Conservation (phyloP, 2,113 vertebrate genomes). For the Rhinichthys klamathensis region DNA sequence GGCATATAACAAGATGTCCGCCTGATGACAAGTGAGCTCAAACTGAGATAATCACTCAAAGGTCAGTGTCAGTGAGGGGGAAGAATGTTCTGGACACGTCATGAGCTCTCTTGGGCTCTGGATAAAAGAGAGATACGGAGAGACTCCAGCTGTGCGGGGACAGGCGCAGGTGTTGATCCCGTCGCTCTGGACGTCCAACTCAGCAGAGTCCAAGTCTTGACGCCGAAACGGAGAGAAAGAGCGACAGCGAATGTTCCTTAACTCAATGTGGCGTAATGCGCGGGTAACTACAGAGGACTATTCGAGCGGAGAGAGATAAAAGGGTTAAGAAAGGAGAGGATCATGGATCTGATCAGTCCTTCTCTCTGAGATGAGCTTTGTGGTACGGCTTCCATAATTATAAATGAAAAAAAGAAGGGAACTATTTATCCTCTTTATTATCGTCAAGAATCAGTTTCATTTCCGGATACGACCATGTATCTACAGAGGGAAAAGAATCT, state of each 20-base stretch:
- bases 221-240: conserved; percentile 14
- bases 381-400: conserved; percentile 68
- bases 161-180: conserved; percentile 32
- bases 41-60: conserved; percentile 57
- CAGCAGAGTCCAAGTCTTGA: conserved; percentile 28
- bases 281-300: conserved; percentile 24
- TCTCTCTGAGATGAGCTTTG: conserved; percentile 52
- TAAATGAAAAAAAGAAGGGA: conserved; percentile 70
- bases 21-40: conserved; percentile 34
- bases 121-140: conserved; percentile 25
- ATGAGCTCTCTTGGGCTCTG: conserved; percentile 22
- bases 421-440: conserved; percentile 74
- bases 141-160: conserved; percentile 36
- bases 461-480: conserved; percentile 75
- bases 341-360: conserved; percentile 61
- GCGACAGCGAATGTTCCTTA: conserved; percentile 19
- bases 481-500: conserved; percentile 58
- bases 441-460: conserved; percentile 72
- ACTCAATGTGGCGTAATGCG: background rate
- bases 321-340: conserved; percentile 50
- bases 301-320: conserved; percentile 48
- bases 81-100: conserved; percentile 36
- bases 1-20: conserved; percentile 44
- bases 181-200: conserved; percentile 25
- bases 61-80: conserved; percentile 48